These are phyloP conservation scores for Ciconia maguari DNA, from an alignment of 2,113 vertebrate species.

Conservation along the genomic window DNA sequence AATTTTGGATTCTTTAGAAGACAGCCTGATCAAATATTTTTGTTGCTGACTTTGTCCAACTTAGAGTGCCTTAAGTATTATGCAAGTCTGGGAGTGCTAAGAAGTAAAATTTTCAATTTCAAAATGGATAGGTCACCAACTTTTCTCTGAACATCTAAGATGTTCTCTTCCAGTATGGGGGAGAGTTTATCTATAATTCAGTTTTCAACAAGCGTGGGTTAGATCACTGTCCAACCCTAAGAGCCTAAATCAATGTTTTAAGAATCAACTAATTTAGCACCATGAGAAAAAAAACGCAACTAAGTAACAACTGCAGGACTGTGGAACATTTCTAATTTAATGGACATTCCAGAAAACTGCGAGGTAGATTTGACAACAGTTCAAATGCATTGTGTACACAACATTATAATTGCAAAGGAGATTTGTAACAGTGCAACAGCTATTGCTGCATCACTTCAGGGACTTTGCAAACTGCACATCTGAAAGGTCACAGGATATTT, in stretches of 20 bases:
- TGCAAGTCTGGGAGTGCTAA: neutral
- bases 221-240: slow-evolving; percentile 42
- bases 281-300: neutral
- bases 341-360: neutral
- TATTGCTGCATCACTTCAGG: neutral
- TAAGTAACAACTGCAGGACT: slow-evolving; percentile 44
- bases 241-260: slow-evolving; percentile 54
- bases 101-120: neutral
- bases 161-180: neutral
- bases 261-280: slow-evolving; percentile 48
- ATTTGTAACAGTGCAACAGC: neutral
- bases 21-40: neutral
- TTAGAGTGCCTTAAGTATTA: neutral
- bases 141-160: slow-evolving; percentile 24
- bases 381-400: neutral
- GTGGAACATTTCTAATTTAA: slow-evolving; percentile 41
- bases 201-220: neutral
- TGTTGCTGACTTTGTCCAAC: neutral
- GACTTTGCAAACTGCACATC: neutral
- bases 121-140: neutral
- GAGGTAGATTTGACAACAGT: slow-evolving; percentile 6
- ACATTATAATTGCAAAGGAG: slow-evolving; percentile 14
- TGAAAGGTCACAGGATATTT: neutral
- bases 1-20: neutral
- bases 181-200: slow-evolving; percentile 34